phyloP scores from a whole-genome alignment of 2,113 vertebrate species.

The Nanger granti region DNA sequence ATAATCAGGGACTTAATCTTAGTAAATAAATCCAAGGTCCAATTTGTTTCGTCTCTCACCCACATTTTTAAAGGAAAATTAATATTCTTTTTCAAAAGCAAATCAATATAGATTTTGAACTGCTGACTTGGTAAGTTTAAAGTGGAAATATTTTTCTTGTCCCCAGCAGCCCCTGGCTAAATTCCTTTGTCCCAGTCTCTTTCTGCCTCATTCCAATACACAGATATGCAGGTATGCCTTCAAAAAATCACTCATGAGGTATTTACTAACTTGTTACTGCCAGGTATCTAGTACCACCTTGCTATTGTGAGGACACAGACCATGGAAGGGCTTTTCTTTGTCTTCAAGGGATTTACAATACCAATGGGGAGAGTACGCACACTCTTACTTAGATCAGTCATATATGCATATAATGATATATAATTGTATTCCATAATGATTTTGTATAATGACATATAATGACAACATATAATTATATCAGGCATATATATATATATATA shows the following conservation, averaged over 20 bases:
- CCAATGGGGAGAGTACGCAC: background rate
- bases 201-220: background rate
- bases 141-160: slow-evolving; percentile 56
- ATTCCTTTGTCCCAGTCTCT: background rate
- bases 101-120: slow-evolving; percentile 65
- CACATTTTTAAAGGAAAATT: slow-evolving; percentile 52
- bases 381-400: background rate
- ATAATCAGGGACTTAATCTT: slow-evolving; percentile 60
- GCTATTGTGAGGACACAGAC: background rate
- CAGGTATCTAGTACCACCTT: background rate
- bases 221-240: background rate
- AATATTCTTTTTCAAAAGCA: slow-evolving; percentile 61
- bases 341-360: background rate
- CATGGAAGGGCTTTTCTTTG: background rate
- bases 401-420: background rate
- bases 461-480: background rate
- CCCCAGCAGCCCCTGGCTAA: background rate
- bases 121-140: slow-evolving; percentile 67
- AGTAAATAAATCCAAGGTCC: slow-evolving; percentile 76
- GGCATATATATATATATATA: background rate
- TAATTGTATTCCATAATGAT: background rate
- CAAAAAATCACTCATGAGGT: background rate
- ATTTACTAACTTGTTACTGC: background rate
- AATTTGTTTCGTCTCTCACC: slow-evolving; percentile 71
- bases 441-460: background rate